Conservation (phyloP, 1,140 invertebrate species). For the Venturia canescens region DNA sequence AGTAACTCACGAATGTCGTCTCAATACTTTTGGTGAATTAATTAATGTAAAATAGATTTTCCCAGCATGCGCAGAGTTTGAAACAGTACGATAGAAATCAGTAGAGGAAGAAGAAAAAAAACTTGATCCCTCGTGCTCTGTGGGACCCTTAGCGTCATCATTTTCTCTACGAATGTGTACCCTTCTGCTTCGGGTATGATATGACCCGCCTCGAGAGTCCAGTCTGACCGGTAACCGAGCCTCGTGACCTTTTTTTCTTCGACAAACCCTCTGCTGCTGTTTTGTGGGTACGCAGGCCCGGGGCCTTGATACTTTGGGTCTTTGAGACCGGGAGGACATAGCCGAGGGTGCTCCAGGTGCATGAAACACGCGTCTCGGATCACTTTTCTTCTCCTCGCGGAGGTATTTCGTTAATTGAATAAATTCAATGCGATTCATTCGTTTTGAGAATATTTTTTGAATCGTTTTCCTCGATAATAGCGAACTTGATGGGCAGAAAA, state of each 20-base stretch:
- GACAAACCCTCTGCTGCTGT: not conserved
- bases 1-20: too few species aligned
- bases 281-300: not conserved
- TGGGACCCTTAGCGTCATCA: not conserved
- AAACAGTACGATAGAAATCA: not conserved
- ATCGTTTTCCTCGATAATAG: too few species aligned
- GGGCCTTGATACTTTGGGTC: not conserved
- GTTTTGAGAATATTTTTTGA: too few species aligned
- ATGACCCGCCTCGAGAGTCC: not conserved
- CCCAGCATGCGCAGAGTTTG: not conserved
- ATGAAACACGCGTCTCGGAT: not conserved
- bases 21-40: too few species aligned
- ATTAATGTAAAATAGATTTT: too few species aligned
- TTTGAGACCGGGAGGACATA: not conserved
- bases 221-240: conserved; percentile 1
- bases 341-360: not conserved
- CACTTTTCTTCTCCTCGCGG: too few species aligned
- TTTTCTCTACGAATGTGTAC: not conserved
- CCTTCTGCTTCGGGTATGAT: not conserved
- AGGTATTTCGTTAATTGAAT: too few species aligned
- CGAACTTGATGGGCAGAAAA: too few species aligned
- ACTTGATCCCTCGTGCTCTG: conserved; percentile 55
- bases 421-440: too few species aligned
- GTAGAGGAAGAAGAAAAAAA: conserved; percentile 51
- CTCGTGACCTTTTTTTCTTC: conserved; percentile 18